phyloP scores from a whole-genome alignment of 2,888 invertebrate species.

The Macrosoma leucophasiata region DNA sequence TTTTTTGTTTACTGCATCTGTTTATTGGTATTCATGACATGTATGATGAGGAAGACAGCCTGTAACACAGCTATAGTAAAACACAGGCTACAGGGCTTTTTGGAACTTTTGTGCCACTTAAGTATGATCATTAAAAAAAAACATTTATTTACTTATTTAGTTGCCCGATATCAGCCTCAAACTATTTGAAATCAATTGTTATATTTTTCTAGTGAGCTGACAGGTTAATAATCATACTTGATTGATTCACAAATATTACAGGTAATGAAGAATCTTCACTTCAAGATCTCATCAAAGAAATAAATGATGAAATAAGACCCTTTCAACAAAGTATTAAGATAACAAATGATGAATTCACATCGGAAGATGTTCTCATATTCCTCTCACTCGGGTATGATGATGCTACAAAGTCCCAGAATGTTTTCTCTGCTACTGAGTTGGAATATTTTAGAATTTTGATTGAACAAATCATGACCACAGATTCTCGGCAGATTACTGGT shows the following conservation, averaged over 20 bases:
- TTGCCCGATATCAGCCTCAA: too few relatives aligned
- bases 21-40: too few relatives aligned
- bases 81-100: too few relatives aligned
- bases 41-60: too few relatives aligned
- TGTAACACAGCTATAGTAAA: too few relatives aligned
- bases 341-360: slow-evolving; percentile 49
- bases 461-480: slow-evolving; percentile 58
- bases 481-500: slow-evolving; percentile 51
- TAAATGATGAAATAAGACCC: slow-evolving; percentile 51
- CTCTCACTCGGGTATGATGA: slow-evolving; percentile 54
- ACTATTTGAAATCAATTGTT: too few relatives aligned
- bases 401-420: slow-evolving; percentile 54
- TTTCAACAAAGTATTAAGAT: slow-evolving; percentile 55
- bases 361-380: slow-evolving; percentile 54
- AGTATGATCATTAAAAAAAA: too few relatives aligned
- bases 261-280: slow-evolving; percentile 38
- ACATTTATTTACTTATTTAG: too few relatives aligned
- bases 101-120: too few relatives aligned
- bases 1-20: too few relatives aligned
- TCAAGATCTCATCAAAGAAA: slow-evolving; percentile 42
- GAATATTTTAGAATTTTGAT: slow-evolving; percentile 57
- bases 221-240: too few relatives aligned
- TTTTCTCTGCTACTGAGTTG: slow-evolving; percentile 51
- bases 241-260: slow-evolving; percentile 29
- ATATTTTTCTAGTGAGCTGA: too few relatives aligned